These are phyloP conservation scores for Diarsia dahlii DNA, from an alignment of 2,888 invertebrate genomes.

Conservation along the genomic window DNA sequence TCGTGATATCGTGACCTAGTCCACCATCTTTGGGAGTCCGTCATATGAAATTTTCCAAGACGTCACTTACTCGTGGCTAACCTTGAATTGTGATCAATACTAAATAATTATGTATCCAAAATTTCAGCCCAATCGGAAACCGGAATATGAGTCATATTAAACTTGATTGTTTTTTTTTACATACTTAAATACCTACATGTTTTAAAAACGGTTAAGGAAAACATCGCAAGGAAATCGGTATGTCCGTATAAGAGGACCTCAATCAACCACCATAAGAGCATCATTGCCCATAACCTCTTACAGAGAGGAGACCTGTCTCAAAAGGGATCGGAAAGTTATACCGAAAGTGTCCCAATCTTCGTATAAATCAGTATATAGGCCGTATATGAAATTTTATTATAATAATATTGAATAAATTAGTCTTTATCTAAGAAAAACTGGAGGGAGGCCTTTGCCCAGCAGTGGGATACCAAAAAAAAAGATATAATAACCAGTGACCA, in stretches of 20 bases:
- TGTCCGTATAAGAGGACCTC: background rate
- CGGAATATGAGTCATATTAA: background rate
- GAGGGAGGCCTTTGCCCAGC: background rate
- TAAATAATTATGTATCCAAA: background rate
- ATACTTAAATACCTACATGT: background rate
- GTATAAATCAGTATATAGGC: background rate
- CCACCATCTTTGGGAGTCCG: no score
- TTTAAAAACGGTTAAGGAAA: background rate
- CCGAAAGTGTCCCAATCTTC: background rate
- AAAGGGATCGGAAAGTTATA: background rate
- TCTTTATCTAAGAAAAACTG: background rate
- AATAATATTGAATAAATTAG: background rate
- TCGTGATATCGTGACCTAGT: no score
- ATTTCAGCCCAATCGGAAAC: background rate
- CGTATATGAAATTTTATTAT: background rate
- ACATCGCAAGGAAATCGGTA: background rate
- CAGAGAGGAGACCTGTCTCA: background rate
- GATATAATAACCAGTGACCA: constrained; percentile 11
- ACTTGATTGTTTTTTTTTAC: background rate
- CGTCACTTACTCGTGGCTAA: background rate
- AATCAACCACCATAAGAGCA: background rate
- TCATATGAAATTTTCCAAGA: no score
- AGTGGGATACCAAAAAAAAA: background rate
- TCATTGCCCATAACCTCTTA: background rate
- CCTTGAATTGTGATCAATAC: background rate